phyloP scores from a whole-genome alignment of 1,140 invertebrate species.

The Ceratoteleas bidentatus region DNA sequence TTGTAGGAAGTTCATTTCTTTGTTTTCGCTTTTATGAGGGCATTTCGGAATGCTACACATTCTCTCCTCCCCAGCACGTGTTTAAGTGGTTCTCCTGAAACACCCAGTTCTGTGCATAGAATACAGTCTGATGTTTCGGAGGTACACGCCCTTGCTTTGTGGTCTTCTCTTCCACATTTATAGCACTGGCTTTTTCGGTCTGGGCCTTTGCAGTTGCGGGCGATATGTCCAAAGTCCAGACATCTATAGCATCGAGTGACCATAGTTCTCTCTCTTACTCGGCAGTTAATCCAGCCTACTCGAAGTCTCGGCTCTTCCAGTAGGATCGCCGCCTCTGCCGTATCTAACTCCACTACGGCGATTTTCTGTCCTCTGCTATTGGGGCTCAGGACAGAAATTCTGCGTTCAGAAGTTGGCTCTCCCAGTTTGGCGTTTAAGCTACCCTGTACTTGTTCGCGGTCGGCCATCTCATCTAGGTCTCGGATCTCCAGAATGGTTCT shows the following conservation, averaged over 20 bases:
- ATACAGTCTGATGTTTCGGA: not conserved
- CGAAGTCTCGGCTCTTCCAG: not conserved
- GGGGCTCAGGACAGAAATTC: not conserved
- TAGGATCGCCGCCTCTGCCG: not conserved
- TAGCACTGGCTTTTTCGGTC: slow-evolving; percentile 10
- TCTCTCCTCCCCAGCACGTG: not conserved
- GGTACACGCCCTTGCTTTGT: not conserved
- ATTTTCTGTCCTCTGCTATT: slow-evolving; percentile 4
- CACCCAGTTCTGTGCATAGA: not conserved
- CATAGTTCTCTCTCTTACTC: not conserved
- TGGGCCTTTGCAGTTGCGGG: not conserved
- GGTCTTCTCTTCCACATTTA: not conserved
- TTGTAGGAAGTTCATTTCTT: slow-evolving; percentile 5
- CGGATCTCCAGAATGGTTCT: slow-evolving; percentile 1
- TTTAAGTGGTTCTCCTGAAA: not conserved
- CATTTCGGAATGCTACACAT: not conserved
- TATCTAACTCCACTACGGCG: not conserved
- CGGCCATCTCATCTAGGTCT: not conserved
- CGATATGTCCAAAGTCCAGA: not conserved
- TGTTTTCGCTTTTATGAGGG: not conserved
- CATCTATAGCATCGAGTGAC: not conserved
- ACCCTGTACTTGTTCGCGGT: not conserved
- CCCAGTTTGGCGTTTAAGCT: slow-evolving; percentile 2
- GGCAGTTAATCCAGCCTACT: slow-evolving; percentile 10
- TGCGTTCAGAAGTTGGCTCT: not conserved